Base-by-base conservation (phyloP, 2,888 invertebrate species). In the Cantharis rufa region DNA sequence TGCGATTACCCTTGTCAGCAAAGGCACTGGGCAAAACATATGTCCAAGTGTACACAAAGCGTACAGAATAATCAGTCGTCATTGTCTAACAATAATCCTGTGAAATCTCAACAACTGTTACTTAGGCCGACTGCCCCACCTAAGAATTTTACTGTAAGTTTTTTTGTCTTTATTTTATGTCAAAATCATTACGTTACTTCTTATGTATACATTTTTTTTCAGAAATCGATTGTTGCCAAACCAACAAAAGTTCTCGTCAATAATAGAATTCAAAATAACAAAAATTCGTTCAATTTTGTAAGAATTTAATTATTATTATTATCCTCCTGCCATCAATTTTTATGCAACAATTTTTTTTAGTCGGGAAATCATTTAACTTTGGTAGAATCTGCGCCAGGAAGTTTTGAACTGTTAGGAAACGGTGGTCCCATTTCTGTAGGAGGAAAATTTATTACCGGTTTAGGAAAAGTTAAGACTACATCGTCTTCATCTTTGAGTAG, bases 1-100 rank as follows among this genome's bases (percentile, higher is more conserved):
- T 98, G 98, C 88, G 95, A 95, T 89, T 94, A 94, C 86, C 91
- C 93, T 1, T 98, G 98, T 84, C 97, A 97, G 88, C 92, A 94
- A 84, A 90, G 92, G 81, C 96, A 97, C 87, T 97, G 97, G 97
- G 88, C 93, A 1, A 89, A 90, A 10, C 97, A 97, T 87, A 92
- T 92, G 90, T 85, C 88, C 73, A 90, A 90, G 63, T 93, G 93
- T 83, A 90, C 91, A 1, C 91, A 91, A 79, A 84, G 80, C 11
- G 27, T 81, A 48, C 79, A 79, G 78, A 78, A 62, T 10, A 15
- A 64, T 15, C 72, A 79, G 78, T 64, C 70, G 13, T 77, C 77
- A 68, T 73, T 80, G n/a, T 63, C 78, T 24, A 32, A 18, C 10
- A 64, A 68, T 13, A 62, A 15, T 13, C 66, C 69, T 3, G 15